Conservation (phyloP, 2,113 vertebrate genomes). For the Scomber japonicus region DNA sequence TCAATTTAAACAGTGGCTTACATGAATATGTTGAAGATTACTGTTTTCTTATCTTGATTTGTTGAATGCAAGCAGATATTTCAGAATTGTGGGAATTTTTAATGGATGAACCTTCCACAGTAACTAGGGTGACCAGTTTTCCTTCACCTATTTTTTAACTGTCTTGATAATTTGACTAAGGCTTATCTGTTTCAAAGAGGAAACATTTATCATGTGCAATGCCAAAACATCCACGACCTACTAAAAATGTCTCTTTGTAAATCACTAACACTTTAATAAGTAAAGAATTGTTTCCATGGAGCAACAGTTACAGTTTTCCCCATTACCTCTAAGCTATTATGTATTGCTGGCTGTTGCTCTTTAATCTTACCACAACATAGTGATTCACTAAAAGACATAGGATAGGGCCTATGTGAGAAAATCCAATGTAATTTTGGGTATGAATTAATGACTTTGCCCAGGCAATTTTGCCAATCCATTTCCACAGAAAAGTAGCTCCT, state of each 20-base stretch:
- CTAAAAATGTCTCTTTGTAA: background rate
- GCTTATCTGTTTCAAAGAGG: background rate
- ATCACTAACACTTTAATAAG: constrained; percentile 23
- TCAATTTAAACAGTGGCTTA: background rate
- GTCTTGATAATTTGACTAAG: background rate
- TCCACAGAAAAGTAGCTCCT: background rate
- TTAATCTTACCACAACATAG: no score
- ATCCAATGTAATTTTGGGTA: background rate
- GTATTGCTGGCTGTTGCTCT: no score
- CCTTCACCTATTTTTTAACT: background rate
- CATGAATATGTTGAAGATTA: background rate
- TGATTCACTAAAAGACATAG: no score
- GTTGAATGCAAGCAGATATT: background rate
- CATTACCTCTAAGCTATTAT: no score
- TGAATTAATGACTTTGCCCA: background rate
- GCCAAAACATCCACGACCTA: constrained; percentile 1
- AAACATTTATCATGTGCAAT: constrained; percentile 23
- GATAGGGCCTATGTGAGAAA: background rate
- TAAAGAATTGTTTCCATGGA: no score
- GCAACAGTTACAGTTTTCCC: no score
- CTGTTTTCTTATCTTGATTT: background rate
- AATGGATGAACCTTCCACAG: no score
- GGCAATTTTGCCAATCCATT: background rate
- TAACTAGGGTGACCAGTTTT: background rate
- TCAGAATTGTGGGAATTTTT: background rate